phyloP scores from a whole-genome alignment of 2,888 invertebrate genomes.

The Ashinkailepas kermadecensis region DNA sequence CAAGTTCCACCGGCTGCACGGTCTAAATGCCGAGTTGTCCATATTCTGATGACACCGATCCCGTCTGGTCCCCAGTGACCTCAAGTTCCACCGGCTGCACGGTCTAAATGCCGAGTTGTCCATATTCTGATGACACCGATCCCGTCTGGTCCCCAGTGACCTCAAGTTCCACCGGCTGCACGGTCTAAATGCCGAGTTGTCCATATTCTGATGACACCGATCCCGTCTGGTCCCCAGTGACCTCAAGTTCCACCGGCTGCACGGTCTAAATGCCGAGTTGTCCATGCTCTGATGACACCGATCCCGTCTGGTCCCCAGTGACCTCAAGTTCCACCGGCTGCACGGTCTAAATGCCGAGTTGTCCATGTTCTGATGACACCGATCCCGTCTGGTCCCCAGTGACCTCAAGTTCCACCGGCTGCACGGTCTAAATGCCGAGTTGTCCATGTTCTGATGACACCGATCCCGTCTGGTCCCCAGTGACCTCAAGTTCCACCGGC shows the following conservation, averaged over 20 bases:
- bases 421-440: conserved; percentile 72
- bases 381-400: conserved; percentile 42
- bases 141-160: conserved; percentile 49
- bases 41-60: no score
- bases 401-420: conserved; percentile 80
- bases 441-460: no score
- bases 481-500: conserved; percentile 76
- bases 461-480: conserved; percentile 42
- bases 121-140: no score
- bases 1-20: conserved; percentile 81
- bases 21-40: conserved; percentile 59
- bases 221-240: conserved; percentile 49
- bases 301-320: conserved; percentile 46
- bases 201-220: no score
- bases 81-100: conserved; percentile 81
- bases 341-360: conserved; percentile 72
- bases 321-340: conserved; percentile 77
- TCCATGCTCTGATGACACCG: no score
- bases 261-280: conserved; percentile 67
- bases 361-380: no score
- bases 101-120: conserved; percentile 63
- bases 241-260: conserved; percentile 78
- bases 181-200: conserved; percentile 63
- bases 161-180: conserved; percentile 82
- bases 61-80: conserved; percentile 50